Evolutionary conservation across 64 coral and sea anemone genomes (phyloP), one percentile per base, ranked within the genome.

Genomic region (Montipora cactus): DNA sequence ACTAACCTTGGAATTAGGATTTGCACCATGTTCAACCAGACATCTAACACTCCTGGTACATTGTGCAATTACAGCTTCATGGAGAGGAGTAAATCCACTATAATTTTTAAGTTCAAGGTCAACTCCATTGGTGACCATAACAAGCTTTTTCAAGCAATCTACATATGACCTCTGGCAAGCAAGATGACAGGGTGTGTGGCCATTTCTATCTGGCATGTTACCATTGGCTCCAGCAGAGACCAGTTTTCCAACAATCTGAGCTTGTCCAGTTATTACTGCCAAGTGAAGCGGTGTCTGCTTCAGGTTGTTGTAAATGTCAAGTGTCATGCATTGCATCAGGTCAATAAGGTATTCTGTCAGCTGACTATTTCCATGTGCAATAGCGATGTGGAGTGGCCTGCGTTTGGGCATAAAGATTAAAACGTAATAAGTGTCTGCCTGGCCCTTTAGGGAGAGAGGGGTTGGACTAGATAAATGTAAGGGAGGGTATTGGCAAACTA

Each of bases 371-470:
- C 76, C 79, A 73, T 98, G 97, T 9, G 92, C 97, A 46, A 98
- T 98, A 4, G 97, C 97, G 28, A 98, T 98, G 76, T 98, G 97
- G 80, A 96, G 78, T 23, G 97, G 97, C 80, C 97, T 98, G 85
- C n/a, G 66, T 80, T 89, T 16, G 78, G 51, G 16, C 68, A 73
- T 20, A 59, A 12, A 64, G 8, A 37, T 37, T 2, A 37, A 37
- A 37, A 37, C 37, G 37, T 37, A 37, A 37, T 37, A 37, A 37
- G 37, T 64, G 61, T 64, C 3, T 64, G 11, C 61, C 61, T 64
- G 3, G 13, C 11, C 6, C 11, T 57, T 57, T 57, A 0, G 53
- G 53, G 53, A 11, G 5, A 11, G 53, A 11, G 11, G 53, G 53
- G 53, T 6, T 6, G 37, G 37, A 37, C 37, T 37, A 37, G 53